Percentiles rank a stretch among this genome's conserved stretches.
Evolutionary conservation across 2,888 invertebrate species (phyloP).

Genomic region (Eupeodes luniger): DNA sequence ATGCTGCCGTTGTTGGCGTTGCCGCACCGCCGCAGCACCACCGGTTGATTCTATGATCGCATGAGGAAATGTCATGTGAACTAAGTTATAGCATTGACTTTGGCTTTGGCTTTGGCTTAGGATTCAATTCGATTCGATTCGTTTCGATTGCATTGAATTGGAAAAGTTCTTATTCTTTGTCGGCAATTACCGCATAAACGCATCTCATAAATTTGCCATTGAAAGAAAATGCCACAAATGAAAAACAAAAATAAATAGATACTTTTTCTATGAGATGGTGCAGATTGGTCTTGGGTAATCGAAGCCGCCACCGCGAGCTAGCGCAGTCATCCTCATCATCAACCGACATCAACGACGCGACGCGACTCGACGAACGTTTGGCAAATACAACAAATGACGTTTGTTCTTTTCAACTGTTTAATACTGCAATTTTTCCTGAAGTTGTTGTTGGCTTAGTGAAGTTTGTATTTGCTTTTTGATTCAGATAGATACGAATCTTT

Average conservation of each 20-base stretch:
- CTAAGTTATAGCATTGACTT: constrained; percentile 67
- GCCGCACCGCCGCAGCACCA: no score
- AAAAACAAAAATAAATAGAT: constrained; percentile 10
- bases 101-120: not conserved
- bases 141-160: constrained; percentile 50
- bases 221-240: constrained; percentile 40
- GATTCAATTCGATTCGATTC: no score
- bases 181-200: constrained; percentile 76
- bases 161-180: constrained; percentile 75
- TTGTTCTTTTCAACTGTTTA: constrained; percentile 48
- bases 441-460: not conserved
- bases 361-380: not conserved
- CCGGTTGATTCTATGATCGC: constrained; percentile 18
- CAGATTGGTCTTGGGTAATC: constrained; percentile 53
- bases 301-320: constrained; percentile 33
- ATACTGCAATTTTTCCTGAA: constrained; percentile 2
- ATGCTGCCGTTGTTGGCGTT: not conserved
- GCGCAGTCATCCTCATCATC: constrained; percentile 44
- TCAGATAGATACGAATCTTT: constrained; percentile 55
- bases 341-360: constrained; percentile 5
- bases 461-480: constrained; percentile 37
- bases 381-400: constrained; percentile 53
- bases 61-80: constrained; percentile 76
- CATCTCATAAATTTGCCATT: constrained; percentile 72
- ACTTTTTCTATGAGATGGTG: constrained; percentile 2